Evolutionary conservation across 2,797 vertebrate genomes (phyloP).

Genomic region (Onychomys leucogaster): DNA sequence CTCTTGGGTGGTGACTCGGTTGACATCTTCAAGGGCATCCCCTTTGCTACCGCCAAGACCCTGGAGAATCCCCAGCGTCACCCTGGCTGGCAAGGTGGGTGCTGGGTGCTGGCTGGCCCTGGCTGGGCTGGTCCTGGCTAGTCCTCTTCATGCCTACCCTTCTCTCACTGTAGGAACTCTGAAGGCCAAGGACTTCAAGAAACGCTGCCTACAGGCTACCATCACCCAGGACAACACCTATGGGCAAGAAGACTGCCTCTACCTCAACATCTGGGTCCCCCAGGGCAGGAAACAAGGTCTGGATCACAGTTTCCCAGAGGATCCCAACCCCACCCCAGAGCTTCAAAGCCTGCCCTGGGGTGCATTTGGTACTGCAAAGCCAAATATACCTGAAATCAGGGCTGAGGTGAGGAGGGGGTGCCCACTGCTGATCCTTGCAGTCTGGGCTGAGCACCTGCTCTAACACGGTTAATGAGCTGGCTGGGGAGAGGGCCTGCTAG

Average conservation of each 20-base stretch:
- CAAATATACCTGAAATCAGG: background rate
- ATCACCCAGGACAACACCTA: conserved; percentile 86
- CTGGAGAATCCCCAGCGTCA: conserved; percentile 93
- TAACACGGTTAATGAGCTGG: background rate
- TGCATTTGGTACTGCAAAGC: no score
- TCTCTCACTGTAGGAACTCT: conserved; percentile 87
- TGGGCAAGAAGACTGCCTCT: conserved; percentile 95
- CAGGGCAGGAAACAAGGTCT: conserved; percentile 88
- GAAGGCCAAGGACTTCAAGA: conserved; percentile 86
- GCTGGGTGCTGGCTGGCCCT: no score
- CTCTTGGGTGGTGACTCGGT: conserved; percentile 85
- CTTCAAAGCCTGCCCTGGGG: background rate
- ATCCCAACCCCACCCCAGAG: background rate
- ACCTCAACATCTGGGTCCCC: conserved; percentile 97
- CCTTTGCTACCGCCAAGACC: conserved; percentile 90
- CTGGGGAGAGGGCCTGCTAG: fast-evolving
- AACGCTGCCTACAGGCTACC: conserved; percentile 91
- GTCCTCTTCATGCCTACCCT: background rate
- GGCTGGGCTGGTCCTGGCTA: background rate
- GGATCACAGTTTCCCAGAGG: fast-evolving
- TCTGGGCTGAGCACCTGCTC: background rate
- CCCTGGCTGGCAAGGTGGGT: conserved; percentile 94
- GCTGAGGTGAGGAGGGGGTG: fast-evolving
- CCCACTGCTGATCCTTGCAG: fast-evolving
- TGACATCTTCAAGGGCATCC: conserved; percentile 95